These are phyloP conservation scores for Herpailurus yagouaroundi DNA, from an alignment of 2,113 vertebrate genomes.

Conservation along the genomic window DNA sequence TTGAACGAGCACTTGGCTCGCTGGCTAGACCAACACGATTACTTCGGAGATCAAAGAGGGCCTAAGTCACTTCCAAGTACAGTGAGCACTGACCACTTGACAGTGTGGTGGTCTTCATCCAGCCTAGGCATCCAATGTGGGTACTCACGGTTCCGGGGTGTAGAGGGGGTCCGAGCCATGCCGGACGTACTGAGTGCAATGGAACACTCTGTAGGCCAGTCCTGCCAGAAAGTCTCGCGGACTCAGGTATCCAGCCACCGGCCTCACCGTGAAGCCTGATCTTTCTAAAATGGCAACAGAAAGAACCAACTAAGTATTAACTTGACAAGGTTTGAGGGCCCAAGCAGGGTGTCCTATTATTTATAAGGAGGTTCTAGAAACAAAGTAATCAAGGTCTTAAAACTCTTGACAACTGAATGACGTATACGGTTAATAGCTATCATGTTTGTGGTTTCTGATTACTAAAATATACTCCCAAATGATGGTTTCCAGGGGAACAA, in stretches of 20 bases:
- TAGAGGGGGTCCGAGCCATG: conserved; percentile 98
- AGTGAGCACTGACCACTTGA: neutral
- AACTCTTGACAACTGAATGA: neutral
- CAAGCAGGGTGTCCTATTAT: neutral
- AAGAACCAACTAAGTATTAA: conserved; percentile 41
- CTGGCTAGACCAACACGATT: neutral
- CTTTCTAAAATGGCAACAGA: conserved; percentile 88
- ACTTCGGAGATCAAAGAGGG: neutral
- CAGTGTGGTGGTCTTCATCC: rapidly evolving
- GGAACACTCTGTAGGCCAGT: conserved; percentile 96
- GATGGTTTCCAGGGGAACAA: conserved; percentile 39
- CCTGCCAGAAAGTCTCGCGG: conserved; percentile 97
- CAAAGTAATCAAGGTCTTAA: conserved; percentile 22
- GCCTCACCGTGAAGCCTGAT: conserved; percentile 96
- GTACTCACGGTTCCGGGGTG: conserved; percentile 98
- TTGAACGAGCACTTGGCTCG: neutral
- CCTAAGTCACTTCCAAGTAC: neutral
- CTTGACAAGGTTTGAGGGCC: neutral
- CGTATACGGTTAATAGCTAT: neutral
- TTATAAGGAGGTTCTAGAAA: conserved; percentile 27
- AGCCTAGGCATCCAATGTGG: neutral
- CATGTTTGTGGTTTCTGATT: neutral
- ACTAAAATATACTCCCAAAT: neutral
- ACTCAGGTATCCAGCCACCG: conserved; percentile 97
- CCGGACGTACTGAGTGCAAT: conserved; percentile 97